A percentile compares a stretch with the other conserved stretches of the same genome.
Evolutionary conservation across 2,797 vertebrate species (phyloP).

Genomic region (Distichodus sexfasciatus): DNA sequence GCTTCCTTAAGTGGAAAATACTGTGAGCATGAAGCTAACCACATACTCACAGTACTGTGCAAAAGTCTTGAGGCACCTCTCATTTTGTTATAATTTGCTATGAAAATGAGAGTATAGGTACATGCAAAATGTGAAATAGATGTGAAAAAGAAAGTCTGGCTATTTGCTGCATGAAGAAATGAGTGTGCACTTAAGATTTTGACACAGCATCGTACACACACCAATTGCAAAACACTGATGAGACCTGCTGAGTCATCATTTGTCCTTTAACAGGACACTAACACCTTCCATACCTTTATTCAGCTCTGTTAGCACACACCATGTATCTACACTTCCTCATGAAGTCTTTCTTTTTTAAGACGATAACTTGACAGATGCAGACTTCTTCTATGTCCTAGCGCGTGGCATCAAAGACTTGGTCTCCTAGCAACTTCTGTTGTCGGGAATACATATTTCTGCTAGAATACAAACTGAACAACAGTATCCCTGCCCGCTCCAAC

Average conservation of each 20-base stretch:
- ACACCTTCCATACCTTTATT: constrained; percentile 1
- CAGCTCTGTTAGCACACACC: not conserved
- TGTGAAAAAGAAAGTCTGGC: too few relatives aligned
- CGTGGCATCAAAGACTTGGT: constrained; percentile 28
- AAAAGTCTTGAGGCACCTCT: too few relatives aligned
- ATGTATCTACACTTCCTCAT: not conserved
- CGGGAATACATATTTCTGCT: constrained; percentile 27
- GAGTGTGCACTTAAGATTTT: not conserved
- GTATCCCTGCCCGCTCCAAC: constrained; percentile 10
- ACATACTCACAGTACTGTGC: not conserved
- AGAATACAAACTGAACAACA: constrained; percentile 5
- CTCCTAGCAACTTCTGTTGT: constrained; percentile 38
- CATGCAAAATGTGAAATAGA: too few relatives aligned
- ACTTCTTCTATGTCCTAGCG: not conserved
- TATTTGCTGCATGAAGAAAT: too few relatives aligned
- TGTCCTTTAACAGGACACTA: not conserved
- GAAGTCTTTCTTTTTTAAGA: not conserved
- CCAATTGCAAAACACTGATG: not conserved
- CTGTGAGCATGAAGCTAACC: too few relatives aligned
- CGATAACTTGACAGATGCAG: not conserved
- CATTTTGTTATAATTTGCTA: too few relatives aligned
- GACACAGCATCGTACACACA: too few relatives aligned
- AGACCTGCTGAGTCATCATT: constrained; percentile 14
- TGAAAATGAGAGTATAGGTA: too few relatives aligned
- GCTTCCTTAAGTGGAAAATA: too few relatives aligned